Evolutionary conservation across 2,888 invertebrate genomes (phyloP), one percentile per base, ranked within the genome.

Genomic region (Timema podura): DNA sequence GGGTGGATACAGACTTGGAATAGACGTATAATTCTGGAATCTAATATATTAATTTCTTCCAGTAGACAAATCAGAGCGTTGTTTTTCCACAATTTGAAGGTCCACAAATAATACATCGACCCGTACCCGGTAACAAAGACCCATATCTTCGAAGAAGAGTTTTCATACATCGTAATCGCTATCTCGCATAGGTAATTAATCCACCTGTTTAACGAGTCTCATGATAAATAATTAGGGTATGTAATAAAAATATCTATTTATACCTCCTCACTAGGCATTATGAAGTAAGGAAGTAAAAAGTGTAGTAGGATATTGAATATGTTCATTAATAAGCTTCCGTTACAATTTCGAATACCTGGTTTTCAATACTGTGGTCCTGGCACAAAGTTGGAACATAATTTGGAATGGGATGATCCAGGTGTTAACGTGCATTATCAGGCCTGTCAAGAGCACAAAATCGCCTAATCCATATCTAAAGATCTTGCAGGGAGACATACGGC

Each of bases 401-500:
- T 79, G 64, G 74, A 73, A 48, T 72, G 80, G 48, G 79, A 78
- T 15, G 79, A 81, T 75, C 70, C 51, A 47, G 79, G 79, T 13
- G 74, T 78, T 44, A 78, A 79, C 74, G 70, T 70, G 5, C 71
- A 79, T 46, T 79, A 80, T 74, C 70, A 66, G 15, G 77, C 77
- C 15, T 79, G 78, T 70, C 77, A 77, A 71, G 70, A 76, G 16
- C 79, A 78, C 74, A 79, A 79, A 73, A 79, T 79, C 61, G 76
- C 77, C 5, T 79, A 80, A 66, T 59, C 65, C 2, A 15, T 68
- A 2, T 72, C 73, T 67, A 74, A 72, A 8, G 69, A 73, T 30
- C n/a, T 73, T 11, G 64, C 16, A 48, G 70, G 64, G n/a, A 67
- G 73, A 65, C 65, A 66, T 30, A 30, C 7, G 30, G 59, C 59